These are phyloP conservation scores for Corticium candelabrum DNA, from an alignment of 37 sponge, comb jelly and placozoan genomes.

Conservation along the genomic window DNA sequence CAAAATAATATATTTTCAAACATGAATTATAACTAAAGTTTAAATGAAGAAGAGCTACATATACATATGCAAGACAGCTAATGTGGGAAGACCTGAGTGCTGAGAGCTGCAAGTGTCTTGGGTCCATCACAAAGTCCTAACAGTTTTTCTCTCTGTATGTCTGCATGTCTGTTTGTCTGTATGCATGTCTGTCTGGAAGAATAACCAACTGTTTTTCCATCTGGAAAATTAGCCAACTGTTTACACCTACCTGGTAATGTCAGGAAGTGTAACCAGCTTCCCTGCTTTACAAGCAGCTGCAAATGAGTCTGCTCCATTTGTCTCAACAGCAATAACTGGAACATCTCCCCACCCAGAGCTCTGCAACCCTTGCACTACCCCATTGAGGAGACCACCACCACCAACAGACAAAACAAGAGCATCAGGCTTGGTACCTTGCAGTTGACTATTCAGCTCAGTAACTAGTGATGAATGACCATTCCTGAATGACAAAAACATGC, in stretches of 20 bases:
- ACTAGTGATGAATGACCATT: slow-evolving; percentile 65
- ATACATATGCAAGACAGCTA: no score
- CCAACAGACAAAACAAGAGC: slow-evolving; percentile 73
- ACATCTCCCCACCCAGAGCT: slow-evolving; percentile 63
- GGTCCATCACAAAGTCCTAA: no score
- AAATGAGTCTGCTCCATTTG: slow-evolving; percentile 72
- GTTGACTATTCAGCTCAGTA: slow-evolving; percentile 56
- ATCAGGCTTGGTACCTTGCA: slow-evolving; percentile 37
- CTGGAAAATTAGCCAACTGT: no score
- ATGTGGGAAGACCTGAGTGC: no score
- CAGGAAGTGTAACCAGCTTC: slow-evolving; percentile 41
- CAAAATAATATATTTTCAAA: no score
- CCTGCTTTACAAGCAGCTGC: slow-evolving; percentile 49
- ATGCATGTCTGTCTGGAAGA: no score
- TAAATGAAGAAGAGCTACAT: no score
- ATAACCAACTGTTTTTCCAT: no score
- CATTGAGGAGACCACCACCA: slow-evolving; percentile 85
- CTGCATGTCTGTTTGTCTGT: no score
- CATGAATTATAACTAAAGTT: no score
- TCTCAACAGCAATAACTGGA: slow-evolving; percentile 91
- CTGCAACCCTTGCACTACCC: slow-evolving; percentile 70
- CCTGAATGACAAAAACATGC: slow-evolving; percentile 31
- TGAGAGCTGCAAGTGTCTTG: no score
- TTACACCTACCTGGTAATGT: slow-evolving; percentile 64
- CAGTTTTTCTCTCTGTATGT: no score